Evolutionary conservation across 2,113 vertebrate genomes (phyloP).

Genomic region (Romanogobio albipinnatus): DNA sequence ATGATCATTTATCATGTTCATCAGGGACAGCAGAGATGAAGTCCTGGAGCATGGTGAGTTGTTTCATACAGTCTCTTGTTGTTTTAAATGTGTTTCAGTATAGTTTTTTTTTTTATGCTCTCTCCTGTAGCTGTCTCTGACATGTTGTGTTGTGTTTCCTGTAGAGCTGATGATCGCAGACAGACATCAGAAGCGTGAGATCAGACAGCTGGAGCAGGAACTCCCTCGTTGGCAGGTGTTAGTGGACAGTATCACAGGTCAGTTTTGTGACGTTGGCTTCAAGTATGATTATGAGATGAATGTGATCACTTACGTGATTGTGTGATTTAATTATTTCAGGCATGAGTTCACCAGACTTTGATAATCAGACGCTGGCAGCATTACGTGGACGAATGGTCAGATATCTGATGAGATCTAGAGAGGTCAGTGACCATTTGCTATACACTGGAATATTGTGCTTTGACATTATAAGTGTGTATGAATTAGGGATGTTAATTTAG

Average conservation of each 20-base stretch:
- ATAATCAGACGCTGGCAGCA: constrained; percentile 93
- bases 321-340: constrained; percentile 68
- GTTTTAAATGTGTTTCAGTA: background rate
- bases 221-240: constrained; percentile 94
- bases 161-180: constrained; percentile 92
- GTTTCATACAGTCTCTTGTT: background rate
- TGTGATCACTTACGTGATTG: background rate
- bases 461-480: background rate
- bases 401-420: constrained; percentile 93
- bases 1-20: background rate
- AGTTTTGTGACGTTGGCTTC: background rate
- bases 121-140: background rate
- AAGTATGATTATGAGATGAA: background rate
- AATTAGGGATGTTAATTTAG: no score
- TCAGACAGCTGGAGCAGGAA: constrained; percentile 92
- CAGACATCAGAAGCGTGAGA: constrained; percentile 92
- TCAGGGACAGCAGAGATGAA: constrained; percentile 89
- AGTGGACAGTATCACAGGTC: constrained; percentile 94
- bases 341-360: constrained; percentile 94
- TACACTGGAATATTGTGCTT: background rate
- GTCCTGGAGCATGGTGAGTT: constrained; percentile 92
- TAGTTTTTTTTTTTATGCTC: background rate
- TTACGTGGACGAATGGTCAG: constrained; percentile 93
- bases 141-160: background rate
- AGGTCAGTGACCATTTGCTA: constrained; percentile 70